Base-by-base conservation (phyloP, 2,797 vertebrate genomes). In the Microchirus variegatus region DNA sequence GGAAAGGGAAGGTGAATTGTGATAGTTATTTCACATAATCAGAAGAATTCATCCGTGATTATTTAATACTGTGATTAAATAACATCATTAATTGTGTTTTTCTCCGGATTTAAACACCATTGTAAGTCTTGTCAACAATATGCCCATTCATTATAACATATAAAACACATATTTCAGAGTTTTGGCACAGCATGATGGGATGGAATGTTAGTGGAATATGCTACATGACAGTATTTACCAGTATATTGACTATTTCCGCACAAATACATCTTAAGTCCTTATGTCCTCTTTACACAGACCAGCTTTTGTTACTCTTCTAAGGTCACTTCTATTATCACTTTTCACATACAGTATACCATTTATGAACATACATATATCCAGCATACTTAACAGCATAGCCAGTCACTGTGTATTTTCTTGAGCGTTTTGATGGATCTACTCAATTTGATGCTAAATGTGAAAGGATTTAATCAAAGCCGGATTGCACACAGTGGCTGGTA, bases 311-410 rank as follows among this genome's bases (percentile, higher is more conserved):
- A 81, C 78, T 85, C 54, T 80, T 88, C 88, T 92, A 92, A 93
- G 92, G 91, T 87, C 92, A 93, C 91, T 92, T 92, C 77, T 87
- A 84, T 77, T 60, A 16, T 59, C 79, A 68, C 70, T 60, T 74
- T 68, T 63, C 59, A 75, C 71, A 50, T 75, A 73, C 59, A 56
- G 53, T 44, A 35, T 43, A 69, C 37, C 14, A 61, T 67, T 64
- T 61, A 52, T 60, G 45, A 46, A 76, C 10, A 22, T 37, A 64
- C 16, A 56, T 41, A 64, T 18, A 56, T 59, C 50, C 59, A 73
- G 76, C 72, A 57, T 67, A 75, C 52, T 76, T 69, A 43, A 66
- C 60, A 59, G 35, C 67, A 68, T 64, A 66, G 66, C 75, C 78
- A 78, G 58, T 69, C 65, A 73, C 47, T 59, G 72, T 65, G 53